A percentile compares a stretch with the other conserved stretches of the same genome.
Conservation (phyloP, 2,888 invertebrate species). For the Cataglyphis altisquamis region DNA sequence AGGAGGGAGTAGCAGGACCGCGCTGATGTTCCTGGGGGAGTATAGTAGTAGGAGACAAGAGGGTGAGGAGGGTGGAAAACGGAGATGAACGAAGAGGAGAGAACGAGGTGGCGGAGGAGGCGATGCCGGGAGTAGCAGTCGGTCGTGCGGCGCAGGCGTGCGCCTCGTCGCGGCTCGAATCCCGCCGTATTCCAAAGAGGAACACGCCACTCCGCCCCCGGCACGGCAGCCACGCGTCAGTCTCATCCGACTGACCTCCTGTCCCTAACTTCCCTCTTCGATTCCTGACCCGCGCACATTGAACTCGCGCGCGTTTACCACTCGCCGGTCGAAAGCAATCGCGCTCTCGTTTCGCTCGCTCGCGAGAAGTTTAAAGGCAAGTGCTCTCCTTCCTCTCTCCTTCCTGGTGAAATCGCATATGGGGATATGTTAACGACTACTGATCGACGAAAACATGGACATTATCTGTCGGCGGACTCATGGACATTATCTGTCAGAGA, state of each 20-base stretch:
- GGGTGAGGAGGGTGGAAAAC: slow-evolving; percentile 38
- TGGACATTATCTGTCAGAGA: not conserved
- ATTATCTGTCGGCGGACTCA: not conserved
- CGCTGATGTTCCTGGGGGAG: slow-evolving; percentile 74
- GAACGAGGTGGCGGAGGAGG: slow-evolving; percentile 66
- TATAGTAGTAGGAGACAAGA: slow-evolving; percentile 38
- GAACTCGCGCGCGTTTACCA: slow-evolving; percentile 69
- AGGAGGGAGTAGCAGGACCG: slow-evolving; percentile 69
- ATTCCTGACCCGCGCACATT: slow-evolving; percentile 76
- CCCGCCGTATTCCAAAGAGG: slow-evolving; percentile 83
- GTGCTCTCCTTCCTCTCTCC: not conserved
- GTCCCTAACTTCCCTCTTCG: slow-evolving; percentile 76
- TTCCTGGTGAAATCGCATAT: not conserved
- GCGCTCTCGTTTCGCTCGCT: slow-evolving; percentile 52
- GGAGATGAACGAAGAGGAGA: slow-evolving; percentile 42
- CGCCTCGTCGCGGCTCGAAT: slow-evolving; percentile 80
- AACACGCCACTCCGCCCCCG: slow-evolving; percentile 84
- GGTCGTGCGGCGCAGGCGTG: slow-evolving; percentile 82
- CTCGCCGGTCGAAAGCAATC: slow-evolving; percentile 57
- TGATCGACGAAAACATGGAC: slow-evolving; percentile 39
- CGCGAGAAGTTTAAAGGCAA: slow-evolving; percentile 33
- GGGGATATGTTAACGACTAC: slow-evolving; percentile 54
- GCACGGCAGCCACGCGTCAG: slow-evolving; percentile 83
- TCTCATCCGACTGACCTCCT: slow-evolving; percentile 82
- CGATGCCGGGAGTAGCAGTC: slow-evolving; percentile 64